Percentiles rank a stretch among this genome's conserved stretches.
These are phyloP conservation scores for Dryococelus australis DNA, from an alignment of 2,888 invertebrate species.

Conservation along the genomic window DNA sequence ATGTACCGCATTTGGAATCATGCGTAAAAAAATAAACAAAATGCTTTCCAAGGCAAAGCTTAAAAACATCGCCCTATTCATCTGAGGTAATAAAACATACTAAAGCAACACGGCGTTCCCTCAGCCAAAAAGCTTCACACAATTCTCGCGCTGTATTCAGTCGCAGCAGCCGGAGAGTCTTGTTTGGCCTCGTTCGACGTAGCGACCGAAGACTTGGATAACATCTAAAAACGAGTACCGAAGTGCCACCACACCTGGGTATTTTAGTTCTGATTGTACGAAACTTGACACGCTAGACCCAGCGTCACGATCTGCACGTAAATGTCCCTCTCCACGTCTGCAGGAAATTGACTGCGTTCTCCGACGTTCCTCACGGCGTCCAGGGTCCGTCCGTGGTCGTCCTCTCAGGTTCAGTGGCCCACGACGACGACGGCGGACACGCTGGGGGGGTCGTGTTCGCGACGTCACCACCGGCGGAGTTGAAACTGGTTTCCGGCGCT, in stretches of 20 bases:
- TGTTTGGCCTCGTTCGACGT: not conserved
- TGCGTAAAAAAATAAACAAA: not conserved
- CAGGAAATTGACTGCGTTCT: no score
- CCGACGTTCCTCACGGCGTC: no score
- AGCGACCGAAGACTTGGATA: not conserved
- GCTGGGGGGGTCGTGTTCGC: not conserved
- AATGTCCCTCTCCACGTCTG: no score
- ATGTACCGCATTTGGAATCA: not conserved
- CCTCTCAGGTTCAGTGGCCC: not conserved
- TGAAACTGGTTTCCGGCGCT: not conserved
- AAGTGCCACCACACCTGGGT: not conserved
- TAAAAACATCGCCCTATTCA: not conserved
- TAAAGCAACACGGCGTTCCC: not conserved
- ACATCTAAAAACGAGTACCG: not conserved
- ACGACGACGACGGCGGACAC: not conserved
- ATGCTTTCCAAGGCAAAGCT: not conserved
- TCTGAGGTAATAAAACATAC: not conserved
- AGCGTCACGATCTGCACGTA: not conserved
- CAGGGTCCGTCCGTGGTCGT: no score
- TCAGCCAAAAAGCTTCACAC: not conserved
- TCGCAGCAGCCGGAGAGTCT: not conserved
- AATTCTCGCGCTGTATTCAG: not conserved
- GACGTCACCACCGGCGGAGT: not conserved
- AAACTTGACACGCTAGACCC: not conserved
- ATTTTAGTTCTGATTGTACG: not conserved